Conservation (phyloP, 2,797 vertebrate genomes). For the Astyanax mexicanus region DNA sequence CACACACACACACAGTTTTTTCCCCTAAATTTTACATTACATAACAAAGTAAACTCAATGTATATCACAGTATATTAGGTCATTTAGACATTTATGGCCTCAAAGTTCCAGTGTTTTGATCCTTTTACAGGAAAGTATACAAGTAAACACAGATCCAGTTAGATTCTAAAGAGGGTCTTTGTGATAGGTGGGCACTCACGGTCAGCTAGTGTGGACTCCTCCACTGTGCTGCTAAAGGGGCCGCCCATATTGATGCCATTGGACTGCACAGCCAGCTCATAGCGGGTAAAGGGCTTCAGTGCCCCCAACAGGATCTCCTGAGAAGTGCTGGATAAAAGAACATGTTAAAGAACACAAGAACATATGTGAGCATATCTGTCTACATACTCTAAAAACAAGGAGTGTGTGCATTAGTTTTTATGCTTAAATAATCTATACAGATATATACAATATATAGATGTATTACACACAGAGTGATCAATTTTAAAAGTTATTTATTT, state of each 20-base stretch:
- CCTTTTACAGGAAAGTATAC: too few species aligned
- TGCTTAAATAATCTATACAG: too few species aligned
- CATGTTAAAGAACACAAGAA: too few species aligned
- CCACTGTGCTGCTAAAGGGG: constrained; percentile 90
- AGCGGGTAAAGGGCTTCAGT: constrained; percentile 93
- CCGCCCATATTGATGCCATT: constrained; percentile 87
- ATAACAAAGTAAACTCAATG: background rate
- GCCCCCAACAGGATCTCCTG: constrained; percentile 91
- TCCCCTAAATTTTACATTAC: background rate
- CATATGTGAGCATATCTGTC: too few species aligned
- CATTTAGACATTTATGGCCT: too few species aligned
- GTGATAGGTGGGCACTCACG: constrained; percentile 79
- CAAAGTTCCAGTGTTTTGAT: too few species aligned
- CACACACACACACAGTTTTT: constrained; percentile 16
- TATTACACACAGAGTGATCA: too few species aligned
- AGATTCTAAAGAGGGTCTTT: background rate
- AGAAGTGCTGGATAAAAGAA: constrained; percentile 79
- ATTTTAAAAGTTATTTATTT: too few species aligned
- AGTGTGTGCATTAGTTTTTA: too few species aligned
- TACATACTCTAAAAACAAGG: background rate
- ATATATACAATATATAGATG: too few species aligned
- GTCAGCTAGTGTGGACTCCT: constrained; percentile 90
- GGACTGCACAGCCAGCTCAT: constrained; percentile 96
- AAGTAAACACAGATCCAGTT: background rate
- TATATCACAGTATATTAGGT: too few species aligned